Percentiles rank a stretch among this genome's conserved stretches.
Evolutionary conservation across 2,888 invertebrate genomes (phyloP).

Genomic region (Eupithecia subfuscata): DNA sequence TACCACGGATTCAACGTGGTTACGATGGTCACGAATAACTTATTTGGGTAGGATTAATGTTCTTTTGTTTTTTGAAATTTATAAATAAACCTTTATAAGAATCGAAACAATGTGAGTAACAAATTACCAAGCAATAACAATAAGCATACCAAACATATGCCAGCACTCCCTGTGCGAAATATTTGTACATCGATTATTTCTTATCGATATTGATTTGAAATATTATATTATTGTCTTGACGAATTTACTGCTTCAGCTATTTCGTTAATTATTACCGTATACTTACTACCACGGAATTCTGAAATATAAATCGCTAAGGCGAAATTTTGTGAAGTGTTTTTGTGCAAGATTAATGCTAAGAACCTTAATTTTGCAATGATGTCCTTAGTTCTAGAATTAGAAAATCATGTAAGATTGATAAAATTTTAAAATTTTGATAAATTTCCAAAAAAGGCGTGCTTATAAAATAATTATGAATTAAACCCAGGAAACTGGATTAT

Average conservation of each 20-base stretch:
- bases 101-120: constrained; percentile 11
- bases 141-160: constrained; percentile 7
- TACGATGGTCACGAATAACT: constrained; percentile 19
- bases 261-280: background rate
- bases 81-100: constrained; percentile 11
- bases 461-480: background rate
- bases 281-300: background rate
- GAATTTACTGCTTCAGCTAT: background rate
- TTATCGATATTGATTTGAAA: constrained; percentile 3
- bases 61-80: constrained; percentile 16
- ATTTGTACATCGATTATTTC: constrained; percentile 8
- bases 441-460: background rate
- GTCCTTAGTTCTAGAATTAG: background rate
- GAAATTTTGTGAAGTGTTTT: background rate
- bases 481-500: background rate
- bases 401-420: background rate
- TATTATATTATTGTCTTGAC: background rate
- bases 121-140: constrained; percentile 13
- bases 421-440: too few species aligned
- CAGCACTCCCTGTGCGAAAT: background rate
- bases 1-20: background rate
- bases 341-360: background rate
- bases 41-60: constrained; percentile 18
- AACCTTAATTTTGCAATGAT: background rate
- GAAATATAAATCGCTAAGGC: background rate